phyloP scores from a whole-genome alignment of 2,888 invertebrate species.

The Smittia sp. region DNA sequence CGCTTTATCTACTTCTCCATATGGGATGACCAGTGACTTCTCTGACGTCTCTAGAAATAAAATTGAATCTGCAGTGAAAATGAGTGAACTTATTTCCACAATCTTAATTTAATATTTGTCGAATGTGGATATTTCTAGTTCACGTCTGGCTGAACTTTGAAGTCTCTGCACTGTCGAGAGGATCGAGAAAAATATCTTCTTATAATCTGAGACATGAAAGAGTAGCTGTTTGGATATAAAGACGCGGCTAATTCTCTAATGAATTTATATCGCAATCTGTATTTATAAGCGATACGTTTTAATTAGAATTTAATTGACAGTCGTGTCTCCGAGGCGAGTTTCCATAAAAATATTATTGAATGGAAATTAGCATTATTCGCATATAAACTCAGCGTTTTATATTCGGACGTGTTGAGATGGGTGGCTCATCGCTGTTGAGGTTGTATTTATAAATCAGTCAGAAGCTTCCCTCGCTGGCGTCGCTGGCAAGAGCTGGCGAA shows the following conservation, averaged over 20 bases:
- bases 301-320: constrained; percentile 40
- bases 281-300: constrained; percentile 22
- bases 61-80: too few relatives aligned
- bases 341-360: constrained; percentile 6
- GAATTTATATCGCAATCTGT: constrained; percentile 3
- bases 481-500: background rate
- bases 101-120: too few relatives aligned
- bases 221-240: background rate
- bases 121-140: too few relatives aligned
- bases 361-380: background rate
- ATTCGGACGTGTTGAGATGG: background rate
- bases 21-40: background rate
- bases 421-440: background rate
- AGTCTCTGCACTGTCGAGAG: background rate
- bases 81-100: too few relatives aligned
- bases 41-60: too few relatives aligned
- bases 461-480: background rate
- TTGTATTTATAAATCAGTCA: background rate
- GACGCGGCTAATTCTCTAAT: constrained; percentile 1
- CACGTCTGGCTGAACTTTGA: too few relatives aligned
- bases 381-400: constrained; percentile 2
- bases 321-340: background rate
- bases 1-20: background rate
- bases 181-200: background rate
- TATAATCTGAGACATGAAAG: background rate